Evolutionary conservation across 2,113 vertebrate species (phyloP), one percentile per base, ranked within the genome.

Genomic region (Neolamprologus hecqui): DNA sequence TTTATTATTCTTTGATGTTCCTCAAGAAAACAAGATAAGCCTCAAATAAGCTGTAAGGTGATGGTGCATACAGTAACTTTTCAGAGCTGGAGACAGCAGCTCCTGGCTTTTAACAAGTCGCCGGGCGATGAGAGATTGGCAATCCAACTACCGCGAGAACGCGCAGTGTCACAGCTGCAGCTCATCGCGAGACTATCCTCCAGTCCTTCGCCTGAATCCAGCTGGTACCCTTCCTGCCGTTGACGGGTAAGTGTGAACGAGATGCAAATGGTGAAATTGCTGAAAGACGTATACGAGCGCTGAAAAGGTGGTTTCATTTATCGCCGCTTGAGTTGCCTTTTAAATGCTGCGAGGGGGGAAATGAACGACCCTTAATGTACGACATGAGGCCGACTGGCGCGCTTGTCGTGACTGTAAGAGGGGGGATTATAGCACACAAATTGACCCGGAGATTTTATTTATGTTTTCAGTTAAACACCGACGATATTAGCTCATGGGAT

Each of bases 191-290:
- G 93, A 95, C 37, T 85, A 79, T 4, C 90, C 51, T 85, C 91
- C 88, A 88, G 90, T 89, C 85, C 89, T 90, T 88, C 86, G 92
- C 93, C 91, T 91, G 92, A 90, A 87, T 95, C 95, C 95, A 92
- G 93, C 94, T 93, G 93, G 91, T 95, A 85, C 63, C 89, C 94
- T 90, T 84, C 90, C 90, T 92, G 86, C 93, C 70, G 86, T 83
- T 86, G 89, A 94, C 93, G 87, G 96, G 96, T 96, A 93, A 96
- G 96, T 96, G 93, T 75, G 86, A 92, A 86, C 90, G 93, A 86
- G 85, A 89, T 88, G 86, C 83, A 90, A 93, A 92, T 42, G 75
- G 37, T 60, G 68, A 92, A 90, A 92, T 91, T 79, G 26, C 21
- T 65, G 33, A n/a, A 49, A 60, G 84, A 85, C 14, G 47, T 26